Base-by-base conservation (phyloP, 2,797 vertebrate genomes). In the Zenarchopterus dispar region DNA sequence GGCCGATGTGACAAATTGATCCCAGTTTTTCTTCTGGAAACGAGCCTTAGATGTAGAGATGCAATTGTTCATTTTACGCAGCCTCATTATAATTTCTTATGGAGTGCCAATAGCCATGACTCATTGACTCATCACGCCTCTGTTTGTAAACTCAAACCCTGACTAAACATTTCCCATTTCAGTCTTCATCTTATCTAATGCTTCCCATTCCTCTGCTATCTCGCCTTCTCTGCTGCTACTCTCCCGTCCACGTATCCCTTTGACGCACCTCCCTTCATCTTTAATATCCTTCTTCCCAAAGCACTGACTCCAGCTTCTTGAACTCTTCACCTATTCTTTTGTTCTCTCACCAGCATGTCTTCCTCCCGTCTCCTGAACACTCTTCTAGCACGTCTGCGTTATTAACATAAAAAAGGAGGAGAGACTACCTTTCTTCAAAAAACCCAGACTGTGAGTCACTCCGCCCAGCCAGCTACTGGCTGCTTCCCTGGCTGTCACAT, bases 211-310 rank as follows among this genome's bases (percentile, higher is more conserved):
- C 80, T 83, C 66, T 80, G 67, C 80, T 78, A 70, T 84, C 81
- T 65, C 18, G 49, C 43, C 70, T 50, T 31, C 43, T 48, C n/a
- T 36, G 66, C 72, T 52, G 61, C 73, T 44, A 49, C 65, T 67
- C 52, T 68, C 70, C 44, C 49, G 33, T 75, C 73, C 81, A 73
- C 54, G 24, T 81, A 50, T 79, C 67, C 67, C 67, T 33, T 60
- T 26, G 62, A 62, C 79, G 21, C 71, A 54, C 82, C 75, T 77
- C 59, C 81, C 80, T 87, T 89, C 85, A 73, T 88, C 75, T 89
- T 85, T 88, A 84, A 90, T 89, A 88, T 88, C 79, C 81, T 67
- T 79, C 77, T 79, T 82, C 82, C 86, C 73, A 84, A 86, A 88
- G 77, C 82, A 49, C 69, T 13, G 66, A 57, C 84, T 86, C 62